Evolutionary conservation across 2,888 invertebrate genomes (phyloP), one percentile per base, ranked within the genome.

Genomic region (Balanococcus diminutus): DNA sequence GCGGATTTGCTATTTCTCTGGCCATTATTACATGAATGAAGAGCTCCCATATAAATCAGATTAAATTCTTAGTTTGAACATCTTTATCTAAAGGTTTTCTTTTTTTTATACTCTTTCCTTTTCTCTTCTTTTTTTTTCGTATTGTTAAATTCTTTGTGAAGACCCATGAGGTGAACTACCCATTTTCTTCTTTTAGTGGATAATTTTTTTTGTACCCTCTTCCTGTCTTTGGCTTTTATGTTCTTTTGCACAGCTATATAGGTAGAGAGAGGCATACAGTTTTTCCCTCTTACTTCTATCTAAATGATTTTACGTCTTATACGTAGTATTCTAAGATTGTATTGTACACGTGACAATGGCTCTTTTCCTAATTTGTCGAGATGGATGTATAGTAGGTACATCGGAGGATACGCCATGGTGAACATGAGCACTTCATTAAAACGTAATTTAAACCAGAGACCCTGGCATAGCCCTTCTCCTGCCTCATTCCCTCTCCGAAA

Each of bases 121-220:
- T 56, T 56, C 11, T 56, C 19, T 56, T 67, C 28, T 67, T 67
- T 28, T 28, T 61, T 25, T 61, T 28, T 67, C 61, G 61, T 67
- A 67, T 67, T 67, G 61, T 67, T 67, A 28, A 28, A 28, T 67
- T 14, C 28, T 67, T 67, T 67, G 61, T 67, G 61, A 67, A 67
- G 61, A 67, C 25, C 61, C 61, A 28, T 14, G 61, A 67, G 61
- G 61, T 67, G 61, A 67, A 67, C 61, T 67, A 67, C 25, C n/a
- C 61, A 67, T 67, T 67, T 67, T 67, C 61, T 67, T 67, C 61
- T 67, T 51, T 51, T 67, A 67, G 61, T 67, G 61, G 61, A 11
- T 67, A 67, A 67, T 67, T 67, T 67, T 67, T 67, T 67, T 67
- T 67, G n/a, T n/a, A n/a, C n/a, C n/a, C 28, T 28, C 61, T 67